These are phyloP conservation scores for Podiceps cristatus DNA, from an alignment of 2,113 vertebrate genomes.

Conservation along the genomic window DNA sequence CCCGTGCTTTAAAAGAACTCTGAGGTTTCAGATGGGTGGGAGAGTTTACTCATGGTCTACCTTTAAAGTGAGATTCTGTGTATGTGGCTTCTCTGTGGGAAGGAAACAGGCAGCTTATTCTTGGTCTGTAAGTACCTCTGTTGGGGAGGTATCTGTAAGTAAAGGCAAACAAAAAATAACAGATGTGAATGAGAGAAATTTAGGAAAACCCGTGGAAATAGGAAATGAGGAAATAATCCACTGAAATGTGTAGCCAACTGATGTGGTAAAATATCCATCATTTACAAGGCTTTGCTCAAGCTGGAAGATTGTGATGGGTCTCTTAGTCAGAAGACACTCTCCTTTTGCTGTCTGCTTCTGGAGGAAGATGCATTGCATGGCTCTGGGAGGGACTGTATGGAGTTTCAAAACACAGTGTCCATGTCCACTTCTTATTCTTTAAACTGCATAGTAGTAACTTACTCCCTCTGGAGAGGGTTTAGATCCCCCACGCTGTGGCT, in stretches of 20 bases:
- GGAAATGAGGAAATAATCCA: not conserved
- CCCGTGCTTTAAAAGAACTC: not conserved
- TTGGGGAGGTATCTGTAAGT: not conserved
- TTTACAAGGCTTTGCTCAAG: not conserved
- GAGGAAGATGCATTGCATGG: not conserved
- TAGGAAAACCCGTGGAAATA: not conserved
- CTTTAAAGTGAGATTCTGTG: not conserved
- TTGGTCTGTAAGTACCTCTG: not conserved
- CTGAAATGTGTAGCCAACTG: not conserved
- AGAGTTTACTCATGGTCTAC: not conserved
- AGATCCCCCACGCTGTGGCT: fast-evolving
- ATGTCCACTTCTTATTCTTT: not conserved
- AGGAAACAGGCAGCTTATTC: not conserved
- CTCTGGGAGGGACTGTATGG: not conserved
- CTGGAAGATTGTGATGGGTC: not conserved
- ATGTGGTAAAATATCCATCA: not conserved
- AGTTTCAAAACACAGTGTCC: not conserved
- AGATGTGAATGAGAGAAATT: not conserved
- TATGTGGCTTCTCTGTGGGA: not conserved
- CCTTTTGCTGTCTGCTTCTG: not conserved
- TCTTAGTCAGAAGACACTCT: not conserved
- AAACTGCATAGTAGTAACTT: not conserved
- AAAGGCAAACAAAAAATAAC: not conserved
- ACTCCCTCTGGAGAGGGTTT: not conserved
- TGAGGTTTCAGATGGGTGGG: not conserved